Evolutionary conservation across 2,888 invertebrate species (phyloP).

Genomic region (Acrocyrtus sp.): DNA sequence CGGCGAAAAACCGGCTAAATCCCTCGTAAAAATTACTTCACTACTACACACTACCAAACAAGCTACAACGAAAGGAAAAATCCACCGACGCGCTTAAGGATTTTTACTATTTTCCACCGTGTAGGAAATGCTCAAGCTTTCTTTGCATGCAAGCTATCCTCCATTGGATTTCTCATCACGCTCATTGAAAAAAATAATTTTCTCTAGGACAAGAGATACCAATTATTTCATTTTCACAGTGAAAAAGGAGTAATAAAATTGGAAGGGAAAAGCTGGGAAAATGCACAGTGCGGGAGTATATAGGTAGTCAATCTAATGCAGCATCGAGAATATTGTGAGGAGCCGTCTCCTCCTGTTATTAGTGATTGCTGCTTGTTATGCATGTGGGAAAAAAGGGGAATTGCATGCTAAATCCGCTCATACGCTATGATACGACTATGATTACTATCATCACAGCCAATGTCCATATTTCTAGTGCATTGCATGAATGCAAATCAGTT

Average conservation of each 20-base stretch:
- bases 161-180: conserved; percentile 42
- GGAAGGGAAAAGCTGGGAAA: neutral
- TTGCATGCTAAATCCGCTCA: conserved; percentile 42
- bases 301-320: no score
- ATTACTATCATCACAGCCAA: conserved; percentile 17
- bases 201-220: neutral
- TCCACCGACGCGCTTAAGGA: neutral
- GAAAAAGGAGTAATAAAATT: neutral
- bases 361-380: conserved; percentile 27
- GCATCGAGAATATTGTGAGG: neutral
- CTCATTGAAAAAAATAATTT: conserved; percentile 11
- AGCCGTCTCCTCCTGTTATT: neutral
- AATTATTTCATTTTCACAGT: neutral
- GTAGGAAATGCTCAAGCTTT: neutral
- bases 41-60: neutral
- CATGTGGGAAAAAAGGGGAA: conserved; percentile 48
- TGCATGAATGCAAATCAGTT: conserved; percentile 23
- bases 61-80: neutral
- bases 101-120: neutral
- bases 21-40: conserved; percentile 32
- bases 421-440: conserved; percentile 23
- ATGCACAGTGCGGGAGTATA: neutral
- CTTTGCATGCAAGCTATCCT: conserved; percentile 12
- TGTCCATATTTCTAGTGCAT: conserved; percentile 13
- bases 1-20: conserved; percentile 2